phyloP scores from a whole-genome alignment of 92 coral and sea anemone species.

The Desmophyllum pertusum region DNA sequence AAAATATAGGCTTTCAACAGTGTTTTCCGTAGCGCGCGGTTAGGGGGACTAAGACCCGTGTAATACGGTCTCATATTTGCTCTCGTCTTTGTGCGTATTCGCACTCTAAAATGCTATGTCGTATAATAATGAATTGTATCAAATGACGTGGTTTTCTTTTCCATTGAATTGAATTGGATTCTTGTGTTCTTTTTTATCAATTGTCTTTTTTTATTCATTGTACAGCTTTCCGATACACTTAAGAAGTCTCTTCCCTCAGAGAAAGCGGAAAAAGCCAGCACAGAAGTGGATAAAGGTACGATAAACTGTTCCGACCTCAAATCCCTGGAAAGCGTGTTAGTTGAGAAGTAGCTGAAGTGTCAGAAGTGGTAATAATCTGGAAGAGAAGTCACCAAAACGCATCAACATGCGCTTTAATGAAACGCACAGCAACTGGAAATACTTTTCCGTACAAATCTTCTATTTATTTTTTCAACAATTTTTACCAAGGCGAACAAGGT shows the following conservation, averaged over 20 bases:
- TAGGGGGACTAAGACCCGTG: no score
- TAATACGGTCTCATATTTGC: no score
- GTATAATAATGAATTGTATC: no score
- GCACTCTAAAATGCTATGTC: no score
- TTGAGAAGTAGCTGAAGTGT: no score
- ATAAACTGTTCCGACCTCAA: neutral
- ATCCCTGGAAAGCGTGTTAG: neutral
- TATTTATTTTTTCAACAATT: no score
- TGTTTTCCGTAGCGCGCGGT: no score
- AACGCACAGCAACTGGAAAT: neutral
- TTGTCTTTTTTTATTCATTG: neutral
- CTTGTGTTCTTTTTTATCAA: neutral
- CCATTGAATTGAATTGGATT: neutral
- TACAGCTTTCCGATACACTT: slow-evolving; percentile 63
- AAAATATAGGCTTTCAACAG: no score
- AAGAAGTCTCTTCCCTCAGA: slow-evolving; percentile 43
- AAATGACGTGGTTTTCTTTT: neutral
- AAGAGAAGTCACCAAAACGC: neutral
- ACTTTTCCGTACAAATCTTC: no score
- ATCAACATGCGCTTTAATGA: neutral
- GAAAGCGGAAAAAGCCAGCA: slow-evolving; percentile 23
- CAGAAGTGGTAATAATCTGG: neutral
- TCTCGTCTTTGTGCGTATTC: no score
- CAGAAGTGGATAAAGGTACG: slow-evolving; percentile 60
- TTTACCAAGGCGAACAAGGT: no score